Evolutionary conservation across 1,140 invertebrate genomes (phyloP).

Genomic region (Monomorium pharaonis): DNA sequence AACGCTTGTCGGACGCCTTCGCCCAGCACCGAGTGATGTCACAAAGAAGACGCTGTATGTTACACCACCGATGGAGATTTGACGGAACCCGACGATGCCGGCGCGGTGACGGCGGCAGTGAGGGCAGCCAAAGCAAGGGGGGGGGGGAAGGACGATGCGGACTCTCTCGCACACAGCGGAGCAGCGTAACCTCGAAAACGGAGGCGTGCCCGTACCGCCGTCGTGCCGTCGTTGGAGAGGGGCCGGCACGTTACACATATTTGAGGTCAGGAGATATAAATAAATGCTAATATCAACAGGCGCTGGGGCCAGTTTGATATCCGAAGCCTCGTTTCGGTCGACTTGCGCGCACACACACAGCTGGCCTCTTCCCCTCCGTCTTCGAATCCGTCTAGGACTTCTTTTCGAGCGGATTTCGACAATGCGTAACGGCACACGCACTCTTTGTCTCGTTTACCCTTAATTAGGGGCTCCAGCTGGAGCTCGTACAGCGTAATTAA

Average conservation of each 20-base stretch:
- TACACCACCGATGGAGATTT: slow-evolving; percentile 58
- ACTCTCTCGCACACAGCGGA: slow-evolving; percentile 11
- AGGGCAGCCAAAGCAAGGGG: not conserved
- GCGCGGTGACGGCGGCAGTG: not conserved
- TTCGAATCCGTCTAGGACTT: slow-evolving; percentile 28
- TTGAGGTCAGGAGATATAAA: slow-evolving; percentile 83
- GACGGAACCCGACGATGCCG: slow-evolving; percentile 64
- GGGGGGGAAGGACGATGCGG: not conserved
- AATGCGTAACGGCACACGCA: not conserved
- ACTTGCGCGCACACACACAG: slow-evolving; percentile 17
- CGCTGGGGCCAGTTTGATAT: slow-evolving; percentile 74
- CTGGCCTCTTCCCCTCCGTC: slow-evolving; percentile 50
- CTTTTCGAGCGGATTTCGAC: not conserved
- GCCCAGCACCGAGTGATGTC: slow-evolving; percentile 23
- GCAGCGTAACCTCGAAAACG: slow-evolving; percentile 73
- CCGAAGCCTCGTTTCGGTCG: slow-evolving; percentile 73
- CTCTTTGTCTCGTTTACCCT: not conserved
- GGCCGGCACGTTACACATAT: slow-evolving; percentile 75
- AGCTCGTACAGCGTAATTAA: slow-evolving; percentile 24
- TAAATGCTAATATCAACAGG: slow-evolving; percentile 82
- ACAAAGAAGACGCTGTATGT: slow-evolving; percentile 56
- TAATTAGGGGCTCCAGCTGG: not conserved
- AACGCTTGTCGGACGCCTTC: not conserved
- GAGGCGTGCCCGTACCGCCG: slow-evolving; percentile 69
- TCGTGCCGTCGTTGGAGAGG: slow-evolving; percentile 58